Evolutionary conservation across 2,797 vertebrate species (phyloP), one percentile per base, ranked within the genome.

Genomic region (Artibeus jamaicensis): DNA sequence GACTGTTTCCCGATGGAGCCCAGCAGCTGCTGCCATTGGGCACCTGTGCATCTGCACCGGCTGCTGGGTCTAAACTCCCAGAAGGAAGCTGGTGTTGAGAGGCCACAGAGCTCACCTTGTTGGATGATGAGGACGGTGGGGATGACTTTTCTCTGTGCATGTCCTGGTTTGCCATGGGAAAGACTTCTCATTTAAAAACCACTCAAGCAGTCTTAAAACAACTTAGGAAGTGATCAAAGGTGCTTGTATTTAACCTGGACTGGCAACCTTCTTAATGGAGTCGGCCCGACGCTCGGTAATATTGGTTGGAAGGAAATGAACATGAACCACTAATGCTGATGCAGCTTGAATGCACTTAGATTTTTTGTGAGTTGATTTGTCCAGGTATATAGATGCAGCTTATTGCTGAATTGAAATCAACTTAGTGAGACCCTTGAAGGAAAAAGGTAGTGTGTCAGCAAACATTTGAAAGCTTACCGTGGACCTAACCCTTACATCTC

Each of bases 131-230:
- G 59, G 44, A 48, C 39, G 42, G 44, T 1, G 6, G 37, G 5
- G 21, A 44, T 15, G 57, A 79, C 37, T 62, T 77, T 55, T 65
- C 12, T 26, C 34, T 24, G 24, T 68, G 37, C 42, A 11, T 71
- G 89, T 92, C 29, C 94, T 85, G 62, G 82, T 88, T 48, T 70
- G 76, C 55, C 48, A 37, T 3, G 21, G 78, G 68, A 79, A 70
- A 42, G 71, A 87, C 89, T 71, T 82, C 92, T 39, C 81, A 57
- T 76, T 89, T 87, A 68, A 86, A 95, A 94, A 73, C 65, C 57
- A 91, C 89, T 24, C 83, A 24, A 26, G 87, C 57, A 18, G n/a
- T 57, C 89, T 92, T 89, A 57, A 89, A 82, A 86, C 42, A 93
- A 29, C 29, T 19, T 50, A 86, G 85, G 81, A 92, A 83, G 86